Conservation (phyloP, 2,113 vertebrate species). For the Actenoides lindsayi region DNA sequence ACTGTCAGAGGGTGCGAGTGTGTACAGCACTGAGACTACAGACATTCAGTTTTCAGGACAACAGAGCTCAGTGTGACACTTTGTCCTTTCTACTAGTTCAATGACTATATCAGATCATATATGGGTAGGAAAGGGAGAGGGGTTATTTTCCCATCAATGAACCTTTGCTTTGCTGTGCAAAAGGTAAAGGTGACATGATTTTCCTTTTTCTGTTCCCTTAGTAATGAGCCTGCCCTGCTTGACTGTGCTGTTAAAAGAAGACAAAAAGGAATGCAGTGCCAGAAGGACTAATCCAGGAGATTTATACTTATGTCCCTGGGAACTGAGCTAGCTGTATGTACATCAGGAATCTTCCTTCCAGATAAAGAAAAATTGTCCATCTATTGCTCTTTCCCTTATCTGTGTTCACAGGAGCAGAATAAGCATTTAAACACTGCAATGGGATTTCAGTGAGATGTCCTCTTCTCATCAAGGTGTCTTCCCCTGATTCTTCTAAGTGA, state of each 20-base stretch:
- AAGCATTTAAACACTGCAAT: neutral
- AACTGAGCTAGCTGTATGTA: neutral
- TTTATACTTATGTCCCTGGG: neutral
- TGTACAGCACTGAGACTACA: neutral
- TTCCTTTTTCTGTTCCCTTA: neutral
- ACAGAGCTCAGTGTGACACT: neutral
- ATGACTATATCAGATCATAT: neutral
- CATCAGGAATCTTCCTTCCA: neutral
- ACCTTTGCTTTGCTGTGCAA: neutral
- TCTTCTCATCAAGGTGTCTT: neutral
- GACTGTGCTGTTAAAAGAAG: neutral
- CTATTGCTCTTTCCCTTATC: neutral
- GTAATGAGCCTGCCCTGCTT: neutral
- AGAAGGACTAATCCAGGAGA: neutral
- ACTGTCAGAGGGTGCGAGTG: neutral
- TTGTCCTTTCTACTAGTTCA: neutral
- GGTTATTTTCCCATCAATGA: neutral
- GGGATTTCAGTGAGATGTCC: neutral
- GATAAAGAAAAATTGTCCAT: neutral
- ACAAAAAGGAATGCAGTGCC: neutral
- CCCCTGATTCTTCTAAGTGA: neutral
- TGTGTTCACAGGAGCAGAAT: neutral
- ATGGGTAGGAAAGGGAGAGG: neutral
- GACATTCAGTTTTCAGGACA: neutral
- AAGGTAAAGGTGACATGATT: neutral